These are phyloP conservation scores for Philopedon plagiatum DNA, from an alignment of 2,888 invertebrate genomes.

Conservation along the genomic window DNA sequence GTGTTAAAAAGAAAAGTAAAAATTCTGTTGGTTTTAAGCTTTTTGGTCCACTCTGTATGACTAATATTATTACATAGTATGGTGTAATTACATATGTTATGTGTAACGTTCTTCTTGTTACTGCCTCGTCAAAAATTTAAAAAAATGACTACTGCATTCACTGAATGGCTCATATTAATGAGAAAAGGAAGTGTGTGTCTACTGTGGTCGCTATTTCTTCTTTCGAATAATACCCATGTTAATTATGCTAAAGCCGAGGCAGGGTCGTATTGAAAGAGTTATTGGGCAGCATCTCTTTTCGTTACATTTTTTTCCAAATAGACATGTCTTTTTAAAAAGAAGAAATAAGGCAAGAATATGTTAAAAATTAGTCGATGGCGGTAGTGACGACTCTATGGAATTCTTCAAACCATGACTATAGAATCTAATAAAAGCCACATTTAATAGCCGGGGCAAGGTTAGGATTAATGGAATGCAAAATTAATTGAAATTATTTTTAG, in stretches of 20 bases:
- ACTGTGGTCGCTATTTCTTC: not conserved
- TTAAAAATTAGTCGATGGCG: too few species aligned
- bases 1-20: too few species aligned
- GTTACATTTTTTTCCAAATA: too few species aligned
- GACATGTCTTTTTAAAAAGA: too few species aligned
- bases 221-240: not conserved
- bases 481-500: not conserved
- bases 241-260: not conserved
- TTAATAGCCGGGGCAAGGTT: not conserved
- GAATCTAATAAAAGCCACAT: not conserved
- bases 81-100: not conserved
- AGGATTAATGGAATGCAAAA: not conserved
- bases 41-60: not conserved
- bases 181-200: slow-evolving; percentile 5
- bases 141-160: not conserved
- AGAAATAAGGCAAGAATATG: too few species aligned
- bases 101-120: slow-evolving; percentile 9
- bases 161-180: not conserved
- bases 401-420: too few species aligned
- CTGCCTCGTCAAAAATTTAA: not conserved
- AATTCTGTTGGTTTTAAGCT: not conserved
- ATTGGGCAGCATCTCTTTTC: too few species aligned
- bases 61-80: not conserved
- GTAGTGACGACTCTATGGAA: too few species aligned
- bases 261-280: not conserved